Conservation (phyloP, 2,113 vertebrate species). For the Coptodon rendalli region DNA sequence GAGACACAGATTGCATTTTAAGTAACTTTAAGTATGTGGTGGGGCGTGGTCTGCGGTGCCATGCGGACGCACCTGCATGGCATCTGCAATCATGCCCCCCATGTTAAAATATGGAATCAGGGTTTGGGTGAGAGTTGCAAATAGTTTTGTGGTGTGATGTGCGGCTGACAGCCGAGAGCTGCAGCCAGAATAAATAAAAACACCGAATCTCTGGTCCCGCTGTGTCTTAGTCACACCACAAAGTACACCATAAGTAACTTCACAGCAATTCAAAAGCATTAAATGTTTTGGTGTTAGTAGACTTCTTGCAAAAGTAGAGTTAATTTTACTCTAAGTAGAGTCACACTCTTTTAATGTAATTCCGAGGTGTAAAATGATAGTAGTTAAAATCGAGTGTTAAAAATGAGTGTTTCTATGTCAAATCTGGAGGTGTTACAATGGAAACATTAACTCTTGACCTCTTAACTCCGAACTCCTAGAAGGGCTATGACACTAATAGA, state of each 20-base stretch:
- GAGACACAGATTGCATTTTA: neutral
- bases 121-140: neutral
- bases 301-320: neutral
- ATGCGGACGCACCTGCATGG: neutral
- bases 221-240: neutral
- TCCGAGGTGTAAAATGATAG: neutral
- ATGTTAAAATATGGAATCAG: neutral
- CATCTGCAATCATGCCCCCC: neutral
- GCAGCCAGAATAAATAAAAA: neutral
- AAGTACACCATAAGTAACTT: neutral
- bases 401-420: fast-evolving
- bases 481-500: neutral
- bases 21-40: neutral
- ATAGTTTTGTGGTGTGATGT: neutral
- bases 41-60: neutral
- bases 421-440: neutral
- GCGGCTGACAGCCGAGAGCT: neutral
- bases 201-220: neutral
- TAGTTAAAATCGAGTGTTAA: neutral
- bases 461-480: fast-evolving
- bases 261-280: neutral
- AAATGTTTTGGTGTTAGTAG: neutral
- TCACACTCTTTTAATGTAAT: neutral
- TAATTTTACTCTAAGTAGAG: neutral
- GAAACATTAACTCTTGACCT: neutral